Evolutionary conservation across 64 coral and sea anemone species (phyloP), one percentile per base, ranked within the genome.

Genomic region (Orbicella faveolata): DNA sequence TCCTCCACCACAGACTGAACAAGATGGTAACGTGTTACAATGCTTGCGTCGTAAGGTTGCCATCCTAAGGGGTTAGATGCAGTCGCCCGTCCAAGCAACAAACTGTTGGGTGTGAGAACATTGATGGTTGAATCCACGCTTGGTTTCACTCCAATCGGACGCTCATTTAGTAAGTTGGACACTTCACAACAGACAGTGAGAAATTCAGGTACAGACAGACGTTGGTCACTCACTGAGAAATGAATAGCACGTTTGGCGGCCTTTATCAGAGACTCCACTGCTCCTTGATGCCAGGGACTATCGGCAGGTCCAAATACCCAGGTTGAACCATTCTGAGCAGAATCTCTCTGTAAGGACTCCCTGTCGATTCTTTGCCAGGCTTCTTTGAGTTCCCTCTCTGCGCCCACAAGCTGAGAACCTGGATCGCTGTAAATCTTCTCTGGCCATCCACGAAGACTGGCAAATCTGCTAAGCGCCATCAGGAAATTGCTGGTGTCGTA

Each of bases 261-360:
- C 80, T 92, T 92, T 53, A 96, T 88, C 41, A 96, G 81, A 13
- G 89, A 88, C 51, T 92, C 86, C 44, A 92, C 90, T 79, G 94
- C 94, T 79, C 94, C 94, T 92, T 96, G 94, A 57, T 96, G 52
- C 94, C 90, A 89, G 1, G 90, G 90, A 80, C 94, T 96, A 57
- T 96, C 94, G 17, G 94, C 90, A 34, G 94, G 90, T 10, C 90
- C 87, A 37, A 96, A 96, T 30, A 89, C 80, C 87, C 94, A 92
- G 12, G 80, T 92, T 15, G 68, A 62, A 61, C 87, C 90, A 13
- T 96, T 96, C 48, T 89, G 21, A 18, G 57, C 79, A 69, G 75
- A 80, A 41, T 69, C 84, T 84, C 54, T 85, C 6, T 89, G 84
- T n/a, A 95, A 61, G 2, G 34, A 18, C 52, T 70, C n/a, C n/a